phyloP scores from a whole-genome alignment of 2,797 vertebrate genomes.

The Pseudomugil gertrudae region DNA sequence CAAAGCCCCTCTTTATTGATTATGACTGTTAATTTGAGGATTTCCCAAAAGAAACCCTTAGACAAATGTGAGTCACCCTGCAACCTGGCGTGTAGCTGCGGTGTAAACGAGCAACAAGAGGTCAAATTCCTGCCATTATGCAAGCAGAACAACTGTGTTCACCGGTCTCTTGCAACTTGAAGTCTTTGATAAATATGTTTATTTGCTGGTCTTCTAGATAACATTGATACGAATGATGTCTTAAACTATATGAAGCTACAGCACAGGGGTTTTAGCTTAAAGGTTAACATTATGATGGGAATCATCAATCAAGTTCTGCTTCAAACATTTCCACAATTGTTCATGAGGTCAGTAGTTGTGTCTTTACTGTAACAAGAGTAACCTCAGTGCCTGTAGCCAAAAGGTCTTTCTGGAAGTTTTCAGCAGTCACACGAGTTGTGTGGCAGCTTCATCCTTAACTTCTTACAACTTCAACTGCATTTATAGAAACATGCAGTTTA shows the following conservation, averaged over 20 bases:
- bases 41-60: slow-evolving; percentile 51
- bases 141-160: neutral
- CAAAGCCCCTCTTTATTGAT: slow-evolving; percentile 29
- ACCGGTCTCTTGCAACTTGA: neutral
- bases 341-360: neutral
- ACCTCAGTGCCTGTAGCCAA: neutral
- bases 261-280: neutral
- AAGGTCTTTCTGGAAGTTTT: neutral
- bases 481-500: neutral
- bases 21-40: slow-evolving; percentile 50
- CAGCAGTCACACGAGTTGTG: neutral
- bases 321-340: neutral
- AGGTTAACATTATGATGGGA: neutral
- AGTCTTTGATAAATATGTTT: neutral
- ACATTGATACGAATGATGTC: neutral
- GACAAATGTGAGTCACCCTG: slow-evolving; percentile 53
- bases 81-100: slow-evolving; percentile 23
- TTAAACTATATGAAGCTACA: neutral
- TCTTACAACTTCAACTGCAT: neutral
- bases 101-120: slow-evolving; percentile 21
- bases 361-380: too few species aligned
- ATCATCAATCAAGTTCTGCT: neutral
- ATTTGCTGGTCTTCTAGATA: neutral
- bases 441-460: neutral
- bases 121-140: slow-evolving; percentile 22